These are phyloP conservation scores for Cirrhinus mrigala DNA, from an alignment of 2,797 vertebrate genomes.

Conservation along the genomic window DNA sequence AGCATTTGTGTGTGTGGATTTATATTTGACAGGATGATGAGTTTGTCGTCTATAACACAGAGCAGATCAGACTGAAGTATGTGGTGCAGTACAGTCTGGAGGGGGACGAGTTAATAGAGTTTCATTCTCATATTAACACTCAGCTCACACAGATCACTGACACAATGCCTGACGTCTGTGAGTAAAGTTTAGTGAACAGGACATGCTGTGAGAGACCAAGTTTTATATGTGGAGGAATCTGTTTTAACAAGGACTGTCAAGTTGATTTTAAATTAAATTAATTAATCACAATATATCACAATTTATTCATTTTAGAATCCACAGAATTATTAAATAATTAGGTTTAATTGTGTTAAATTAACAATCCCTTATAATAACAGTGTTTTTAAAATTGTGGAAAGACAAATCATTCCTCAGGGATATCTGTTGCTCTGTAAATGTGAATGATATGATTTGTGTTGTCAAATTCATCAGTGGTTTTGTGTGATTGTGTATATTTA, in stretches of 20 bases:
- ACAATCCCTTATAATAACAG: background rate
- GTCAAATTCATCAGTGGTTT: constrained; percentile 14
- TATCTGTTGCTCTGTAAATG: constrained; percentile 43
- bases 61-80: constrained; percentile 86
- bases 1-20: background rate
- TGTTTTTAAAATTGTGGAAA: background rate
- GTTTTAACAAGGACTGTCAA: background rate
- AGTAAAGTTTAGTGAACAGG: constrained; percentile 18
- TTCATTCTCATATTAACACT: constrained; percentile 68
- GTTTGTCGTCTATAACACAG: constrained; percentile 86
- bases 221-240: background rate
- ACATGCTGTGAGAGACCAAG: background rate
- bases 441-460: background rate
- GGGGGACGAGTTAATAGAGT: constrained; percentile 77
- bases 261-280: background rate
- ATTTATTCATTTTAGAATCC: too few species aligned
- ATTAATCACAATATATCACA: too few species aligned
- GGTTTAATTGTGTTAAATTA: too few species aligned
- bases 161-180: constrained; percentile 49
- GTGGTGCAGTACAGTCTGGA: constrained; percentile 80
- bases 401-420: background rate
- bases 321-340: too few species aligned
- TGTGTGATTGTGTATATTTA: constrained; percentile 57
- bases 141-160: constrained; percentile 17
- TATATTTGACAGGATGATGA: constrained; percentile 82